Conservation (phyloP, 2,113 vertebrate genomes). For the Cranoglanis bouderius region DNA sequence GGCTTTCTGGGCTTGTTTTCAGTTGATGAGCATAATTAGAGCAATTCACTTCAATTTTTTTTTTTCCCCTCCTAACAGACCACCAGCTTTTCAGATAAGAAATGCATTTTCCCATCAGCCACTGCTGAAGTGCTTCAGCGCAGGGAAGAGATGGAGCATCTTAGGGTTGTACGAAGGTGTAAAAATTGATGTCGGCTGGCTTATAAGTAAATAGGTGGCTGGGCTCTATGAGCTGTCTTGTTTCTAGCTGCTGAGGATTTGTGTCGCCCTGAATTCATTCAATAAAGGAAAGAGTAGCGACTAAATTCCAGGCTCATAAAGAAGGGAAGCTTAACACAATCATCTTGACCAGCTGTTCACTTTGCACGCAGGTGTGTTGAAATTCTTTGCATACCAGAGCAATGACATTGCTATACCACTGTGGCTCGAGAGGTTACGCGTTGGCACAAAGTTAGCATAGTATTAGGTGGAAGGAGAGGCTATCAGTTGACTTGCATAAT, state of each 20-base stretch:
- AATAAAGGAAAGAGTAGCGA: background rate
- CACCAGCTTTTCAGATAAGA: conserved; percentile 22
- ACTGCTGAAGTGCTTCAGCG: background rate
- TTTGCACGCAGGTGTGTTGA: conserved; percentile 8
- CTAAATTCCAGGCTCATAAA: background rate
- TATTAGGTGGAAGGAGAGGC: background rate
- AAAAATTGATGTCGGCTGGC: conserved; percentile 7
- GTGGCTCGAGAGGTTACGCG: too few relatives aligned
- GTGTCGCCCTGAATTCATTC: background rate
- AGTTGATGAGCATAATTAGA: conserved; percentile 33
- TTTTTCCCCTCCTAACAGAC: background rate
- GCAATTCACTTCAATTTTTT: conserved; percentile 7
- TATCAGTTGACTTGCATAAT: background rate
- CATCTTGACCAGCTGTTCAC: background rate
- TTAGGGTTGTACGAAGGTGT: conserved; percentile 10
- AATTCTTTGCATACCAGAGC: conserved; percentile 3
- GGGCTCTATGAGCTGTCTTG: background rate
- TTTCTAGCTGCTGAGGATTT: background rate
- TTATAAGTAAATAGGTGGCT: conserved; percentile 21
- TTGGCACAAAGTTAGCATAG: too few relatives aligned
- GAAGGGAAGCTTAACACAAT: background rate
- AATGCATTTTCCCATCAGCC: background rate
- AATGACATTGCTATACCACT: background rate
- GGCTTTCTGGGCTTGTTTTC: conserved; percentile 28
- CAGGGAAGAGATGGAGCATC: conserved; percentile 23